phyloP scores from a whole-genome alignment of 2,888 invertebrate genomes.

The Dynastes maya region DNA sequence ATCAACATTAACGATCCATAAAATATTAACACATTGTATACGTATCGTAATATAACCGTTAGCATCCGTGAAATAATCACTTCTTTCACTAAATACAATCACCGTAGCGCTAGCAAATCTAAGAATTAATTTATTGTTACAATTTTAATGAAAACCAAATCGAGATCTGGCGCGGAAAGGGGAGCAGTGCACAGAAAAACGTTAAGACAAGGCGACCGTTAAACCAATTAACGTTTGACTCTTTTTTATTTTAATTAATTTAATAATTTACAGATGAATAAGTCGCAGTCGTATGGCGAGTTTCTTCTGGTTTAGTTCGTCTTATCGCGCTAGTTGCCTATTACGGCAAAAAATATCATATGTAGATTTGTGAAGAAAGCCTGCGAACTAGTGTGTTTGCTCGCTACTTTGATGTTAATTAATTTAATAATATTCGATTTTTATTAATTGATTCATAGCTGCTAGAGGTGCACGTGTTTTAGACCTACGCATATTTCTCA shows the following conservation, averaged over 20 bases:
- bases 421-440: slow-evolving; percentile 11
- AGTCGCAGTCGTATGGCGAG: slow-evolving; percentile 20
- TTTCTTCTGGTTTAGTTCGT: slow-evolving; percentile 26
- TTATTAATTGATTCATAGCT: slow-evolving; percentile 32
- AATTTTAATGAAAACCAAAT: slow-evolving; percentile 26
- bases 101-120: slow-evolving; percentile 5
- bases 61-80: slow-evolving; percentile 10
- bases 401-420: slow-evolving; percentile 3
- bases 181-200: background rate
- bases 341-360: background rate
- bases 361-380: background rate
- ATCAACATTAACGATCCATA: too few species aligned
- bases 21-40: too few species aligned
- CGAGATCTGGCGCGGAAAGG: background rate
- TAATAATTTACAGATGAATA: slow-evolving; percentile 46
- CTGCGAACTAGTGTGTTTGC: background rate
- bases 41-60: slow-evolving; percentile 7
- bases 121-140: background rate
- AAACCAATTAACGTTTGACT: slow-evolving; percentile 34
- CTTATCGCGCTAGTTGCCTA: slow-evolving; percentile 9
- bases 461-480: background rate
- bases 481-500: background rate
- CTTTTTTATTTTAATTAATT: slow-evolving; percentile 38
- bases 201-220: slow-evolving; percentile 23
- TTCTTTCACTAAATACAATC: slow-evolving; percentile 7